Conservation (phyloP, 1,140 invertebrate genomes). For the Drosophila punjabiensis region DNA sequence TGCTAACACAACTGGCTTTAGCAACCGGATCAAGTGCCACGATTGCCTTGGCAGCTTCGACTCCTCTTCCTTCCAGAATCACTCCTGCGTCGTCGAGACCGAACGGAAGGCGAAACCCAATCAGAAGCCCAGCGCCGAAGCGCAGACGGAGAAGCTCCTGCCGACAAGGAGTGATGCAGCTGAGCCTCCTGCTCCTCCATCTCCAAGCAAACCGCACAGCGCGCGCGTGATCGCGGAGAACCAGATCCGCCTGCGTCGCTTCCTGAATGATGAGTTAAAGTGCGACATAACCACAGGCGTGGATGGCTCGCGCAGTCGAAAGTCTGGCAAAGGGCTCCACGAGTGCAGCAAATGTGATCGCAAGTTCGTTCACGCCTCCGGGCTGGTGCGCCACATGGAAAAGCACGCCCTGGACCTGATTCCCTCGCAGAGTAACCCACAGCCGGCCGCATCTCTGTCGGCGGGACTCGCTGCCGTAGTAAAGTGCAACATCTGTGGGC, state of each 20-base stretch:
- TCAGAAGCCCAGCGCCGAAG: background rate
- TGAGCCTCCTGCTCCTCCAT: background rate
- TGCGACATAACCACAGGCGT: slow-evolving; percentile 59
- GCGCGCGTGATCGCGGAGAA: slow-evolving; percentile 69
- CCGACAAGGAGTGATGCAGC: background rate
- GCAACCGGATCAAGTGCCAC: slow-evolving; percentile 51
- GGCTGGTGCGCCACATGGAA: slow-evolving; percentile 81
- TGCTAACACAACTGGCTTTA: background rate
- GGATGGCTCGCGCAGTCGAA: slow-evolving; percentile 39
- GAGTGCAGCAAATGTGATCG: slow-evolving; percentile 82
- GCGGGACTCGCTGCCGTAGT: slow-evolving; percentile 53
- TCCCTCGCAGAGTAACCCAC: slow-evolving; percentile 36
- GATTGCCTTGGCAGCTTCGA: slow-evolving; percentile 63
- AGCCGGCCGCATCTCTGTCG: slow-evolving; percentile 13
- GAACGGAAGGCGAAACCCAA: slow-evolving; percentile 9
- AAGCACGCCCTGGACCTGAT: slow-evolving; percentile 79
- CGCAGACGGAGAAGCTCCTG: background rate
- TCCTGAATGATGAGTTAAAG: slow-evolving; percentile 78
- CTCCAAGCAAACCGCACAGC: slow-evolving; percentile 25
- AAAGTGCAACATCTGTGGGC: slow-evolving; percentile 72
- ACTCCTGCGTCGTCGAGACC: slow-evolving; percentile 44
- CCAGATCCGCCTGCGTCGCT: slow-evolving; percentile 71
- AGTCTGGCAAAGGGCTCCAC: slow-evolving; percentile 56
- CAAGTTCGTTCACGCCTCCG: slow-evolving; percentile 81
- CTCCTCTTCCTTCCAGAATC: slow-evolving; percentile 40